Evolutionary conservation across 2,797 vertebrate species (phyloP), one percentile per base, ranked within the genome.

Genomic region (Vipera ursinii): DNA sequence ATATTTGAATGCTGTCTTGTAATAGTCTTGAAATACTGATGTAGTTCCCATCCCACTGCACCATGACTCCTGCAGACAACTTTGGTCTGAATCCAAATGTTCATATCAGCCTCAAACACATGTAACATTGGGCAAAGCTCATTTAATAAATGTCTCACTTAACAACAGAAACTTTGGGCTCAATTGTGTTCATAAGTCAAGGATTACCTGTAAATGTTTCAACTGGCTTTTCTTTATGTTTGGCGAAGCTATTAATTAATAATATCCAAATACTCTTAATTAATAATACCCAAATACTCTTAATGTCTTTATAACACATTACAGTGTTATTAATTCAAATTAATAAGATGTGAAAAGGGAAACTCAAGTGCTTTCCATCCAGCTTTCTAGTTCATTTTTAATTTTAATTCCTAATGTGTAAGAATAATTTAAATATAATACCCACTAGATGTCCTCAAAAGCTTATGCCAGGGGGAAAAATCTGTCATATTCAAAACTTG

Each of bases 361-460:
- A 65, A 28, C 59, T 5, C 6, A 57, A 51, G 6, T 15, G 26
- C 4, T 65, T 24, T 20, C 2, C 15, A 86, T 15, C 14, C 20
- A 24, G 22, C 10, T 32, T 22, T 17, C 13, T n/a, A 22, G 13
- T 14, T 44, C 3, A 78, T n/a, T 90, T 44, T 90, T 15, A 7
- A 88, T 57, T 69, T 69, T 69, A 69, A 32, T 2, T 32, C 14
- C 14, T 32, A 69, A 32, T 14, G n/a, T 32, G 5, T 32, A 69
- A 32, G 65, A 69, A 69, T 32, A 69, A 69, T 69, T 69, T 32
- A 32, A 69, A 69, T 44, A 57, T 56, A 28, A 24, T 32, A 90
- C 88, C 86, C 89, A 93, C 86, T 91, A 93, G 92, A 59, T 91
- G 92, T 93, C 92, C 89, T 91, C 32, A 91, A 88, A 93, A 56